Conservation (phyloP, 2,888 invertebrate species). For the Hanleya hanleyi region DNA sequence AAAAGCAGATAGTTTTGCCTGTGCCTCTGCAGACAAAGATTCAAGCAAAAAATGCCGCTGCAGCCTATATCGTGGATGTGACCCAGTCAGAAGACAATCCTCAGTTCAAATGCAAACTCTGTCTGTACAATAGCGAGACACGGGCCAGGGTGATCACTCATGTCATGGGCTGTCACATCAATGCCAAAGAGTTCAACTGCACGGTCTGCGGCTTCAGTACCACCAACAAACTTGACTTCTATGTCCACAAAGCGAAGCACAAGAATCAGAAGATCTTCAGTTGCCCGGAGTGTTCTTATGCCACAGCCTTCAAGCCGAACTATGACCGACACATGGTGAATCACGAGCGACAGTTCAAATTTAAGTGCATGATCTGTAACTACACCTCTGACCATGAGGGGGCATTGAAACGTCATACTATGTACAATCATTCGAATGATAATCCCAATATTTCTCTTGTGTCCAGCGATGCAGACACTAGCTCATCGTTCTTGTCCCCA, state of each 20-base stretch:
- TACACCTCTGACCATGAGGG: constrained; percentile 64
- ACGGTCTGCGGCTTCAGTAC: constrained; percentile 93
- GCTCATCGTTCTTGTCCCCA: no score
- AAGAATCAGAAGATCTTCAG: constrained; percentile 76
- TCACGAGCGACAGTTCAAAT: constrained; percentile 49
- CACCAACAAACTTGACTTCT: constrained; percentile 78
- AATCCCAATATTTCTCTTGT: neutral
- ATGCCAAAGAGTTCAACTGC: constrained; percentile 88
- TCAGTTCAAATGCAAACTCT: constrained; percentile 79
- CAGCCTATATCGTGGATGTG: constrained; percentile 16
- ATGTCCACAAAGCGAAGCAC: constrained; percentile 84
- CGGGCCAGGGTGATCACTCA: constrained; percentile 81
- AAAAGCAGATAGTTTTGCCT: no score
- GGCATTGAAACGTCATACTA: constrained; percentile 64
- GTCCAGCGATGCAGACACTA: neutral
- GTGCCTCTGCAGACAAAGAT: neutral
- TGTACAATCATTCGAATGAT: constrained; percentile 56
- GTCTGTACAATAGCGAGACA: constrained; percentile 81
- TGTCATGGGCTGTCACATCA: constrained; percentile 85
- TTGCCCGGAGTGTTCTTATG: constrained; percentile 93
- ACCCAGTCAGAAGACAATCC: constrained; percentile 12
- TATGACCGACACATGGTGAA: constrained; percentile 87
- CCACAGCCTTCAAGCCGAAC: constrained; percentile 93
- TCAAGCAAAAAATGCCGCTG: neutral
- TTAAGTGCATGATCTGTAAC: constrained; percentile 62